Percentiles rank a stretch among this genome's conserved stretches.
phyloP scores from a whole-genome alignment of 1,140 invertebrate species.

The Meloidogyne hapla region DNA sequence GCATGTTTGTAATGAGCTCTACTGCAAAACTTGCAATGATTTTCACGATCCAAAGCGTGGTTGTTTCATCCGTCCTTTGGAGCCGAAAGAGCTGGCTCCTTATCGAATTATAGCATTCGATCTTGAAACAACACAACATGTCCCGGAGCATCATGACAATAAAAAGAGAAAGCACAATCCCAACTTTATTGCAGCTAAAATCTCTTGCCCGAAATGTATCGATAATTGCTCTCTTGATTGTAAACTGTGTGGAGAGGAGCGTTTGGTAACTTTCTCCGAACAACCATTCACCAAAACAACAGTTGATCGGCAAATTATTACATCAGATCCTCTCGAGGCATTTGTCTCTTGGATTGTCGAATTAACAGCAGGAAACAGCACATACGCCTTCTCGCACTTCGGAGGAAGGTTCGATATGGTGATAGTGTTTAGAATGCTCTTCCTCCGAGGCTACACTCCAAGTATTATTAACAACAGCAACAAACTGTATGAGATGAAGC shows the following conservation, averaged over 20 bases:
- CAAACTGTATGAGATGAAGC: neutral
- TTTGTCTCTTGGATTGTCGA: neutral
- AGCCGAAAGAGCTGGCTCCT: neutral
- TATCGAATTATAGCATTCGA: no score
- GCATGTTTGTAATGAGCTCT: neutral
- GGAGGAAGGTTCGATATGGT: neutral
- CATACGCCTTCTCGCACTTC: neutral
- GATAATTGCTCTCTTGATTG: no score
- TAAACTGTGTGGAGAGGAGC: neutral
- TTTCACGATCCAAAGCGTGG: neutral
- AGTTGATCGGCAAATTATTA: neutral
- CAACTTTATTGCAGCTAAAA: no score
- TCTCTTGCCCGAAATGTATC: no score
- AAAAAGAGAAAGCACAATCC: no score
- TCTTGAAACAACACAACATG: no score
- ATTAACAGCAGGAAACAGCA: neutral
- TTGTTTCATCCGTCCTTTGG: neutral
- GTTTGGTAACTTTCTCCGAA: neutral
- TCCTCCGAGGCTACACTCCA: neutral
- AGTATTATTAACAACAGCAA: neutral
- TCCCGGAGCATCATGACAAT: no score
- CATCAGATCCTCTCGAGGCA: neutral
- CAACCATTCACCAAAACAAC: neutral
- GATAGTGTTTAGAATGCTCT: neutral
- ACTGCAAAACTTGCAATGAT: neutral